phyloP scores from a whole-genome alignment of 2,113 vertebrate species.

The Aix galericulata region DNA sequence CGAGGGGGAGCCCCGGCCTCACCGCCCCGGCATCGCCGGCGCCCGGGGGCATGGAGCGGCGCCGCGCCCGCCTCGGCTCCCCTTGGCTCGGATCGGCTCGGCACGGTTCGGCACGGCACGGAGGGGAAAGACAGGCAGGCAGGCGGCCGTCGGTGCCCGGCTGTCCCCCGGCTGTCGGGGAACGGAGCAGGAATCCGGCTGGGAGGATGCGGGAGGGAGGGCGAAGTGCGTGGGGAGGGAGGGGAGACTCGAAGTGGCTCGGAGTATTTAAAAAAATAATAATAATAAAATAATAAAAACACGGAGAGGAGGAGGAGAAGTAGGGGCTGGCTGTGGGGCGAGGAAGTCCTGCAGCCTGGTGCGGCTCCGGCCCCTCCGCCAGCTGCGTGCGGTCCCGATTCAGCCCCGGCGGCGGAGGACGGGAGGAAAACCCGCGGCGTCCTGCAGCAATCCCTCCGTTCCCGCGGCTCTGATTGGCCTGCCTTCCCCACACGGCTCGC shows the following conservation, averaged over 20 bases:
- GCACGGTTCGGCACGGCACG: too few species aligned
- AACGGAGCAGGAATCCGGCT: slow-evolving; percentile 1
- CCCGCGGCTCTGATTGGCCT: slow-evolving; percentile 60
- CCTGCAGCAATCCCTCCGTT: slow-evolving; percentile 51
- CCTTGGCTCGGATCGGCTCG: background rate
- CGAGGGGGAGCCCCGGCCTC: slow-evolving; percentile 67
- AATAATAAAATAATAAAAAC: background rate
- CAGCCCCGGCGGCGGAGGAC: background rate
- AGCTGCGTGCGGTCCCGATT: slow-evolving; percentile 8
- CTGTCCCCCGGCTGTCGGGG: background rate
- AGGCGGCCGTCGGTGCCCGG: background rate
- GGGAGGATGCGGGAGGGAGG: background rate
- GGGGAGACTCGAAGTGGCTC: background rate
- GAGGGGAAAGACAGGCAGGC: background rate
- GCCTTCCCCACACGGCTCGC: slow-evolving; percentile 40
- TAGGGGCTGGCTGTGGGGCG: background rate
- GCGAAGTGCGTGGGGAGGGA: background rate
- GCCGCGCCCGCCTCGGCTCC: background rate
- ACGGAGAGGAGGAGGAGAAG: background rate
- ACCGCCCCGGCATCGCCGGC: slow-evolving; percentile 80
- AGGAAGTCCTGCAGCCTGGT: slow-evolving; percentile 10
- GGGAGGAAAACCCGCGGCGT: background rate
- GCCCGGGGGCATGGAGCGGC: slow-evolving; percentile 64
- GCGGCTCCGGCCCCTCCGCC: background rate
- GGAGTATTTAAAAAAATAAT: background rate